These are phyloP conservation scores for Venustaconcha ellipsiformis DNA, from an alignment of 1,140 invertebrate genomes.

Conservation along the genomic window DNA sequence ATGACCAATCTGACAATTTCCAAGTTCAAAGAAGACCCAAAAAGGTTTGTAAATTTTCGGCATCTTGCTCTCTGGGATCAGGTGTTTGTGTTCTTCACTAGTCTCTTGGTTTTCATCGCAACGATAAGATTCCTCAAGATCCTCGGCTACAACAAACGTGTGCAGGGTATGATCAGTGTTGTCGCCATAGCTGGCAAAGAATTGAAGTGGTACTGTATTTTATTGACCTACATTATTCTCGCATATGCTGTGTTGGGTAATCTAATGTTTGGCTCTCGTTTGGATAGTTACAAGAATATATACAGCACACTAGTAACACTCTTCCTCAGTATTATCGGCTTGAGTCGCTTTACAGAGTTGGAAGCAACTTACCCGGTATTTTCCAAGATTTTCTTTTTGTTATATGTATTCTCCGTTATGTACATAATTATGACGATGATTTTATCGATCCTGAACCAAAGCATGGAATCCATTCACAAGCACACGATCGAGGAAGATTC, in stretches of 20 bases:
- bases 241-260: slow-evolving; percentile 42
- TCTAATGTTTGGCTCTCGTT: slow-evolving; percentile 39
- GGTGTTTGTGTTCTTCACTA: slow-evolving; percentile 30
- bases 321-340: slow-evolving; percentile 76
- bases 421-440: slow-evolving; percentile 50
- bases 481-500: slow-evolving; percentile 32
- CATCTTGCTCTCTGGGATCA: slow-evolving; percentile 46
- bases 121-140: slow-evolving; percentile 48
- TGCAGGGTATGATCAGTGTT: slow-evolving; percentile 40
- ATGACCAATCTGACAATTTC: slow-evolving; percentile 33
- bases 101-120: slow-evolving; percentile 40
- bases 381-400: slow-evolving; percentile 47
- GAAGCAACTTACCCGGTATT: slow-evolving; percentile 39
- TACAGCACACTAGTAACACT: slow-evolving; percentile 39
- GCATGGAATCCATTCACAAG: slow-evolving; percentile 39
- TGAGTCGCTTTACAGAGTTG: slow-evolving; percentile 63
- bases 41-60: slow-evolving; percentile 50
- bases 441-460: slow-evolving; percentile 45
- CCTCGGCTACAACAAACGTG: slow-evolving; percentile 56
- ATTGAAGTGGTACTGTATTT: slow-evolving; percentile 43
- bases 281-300: slow-evolving; percentile 48
- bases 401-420: slow-evolving; percentile 40
- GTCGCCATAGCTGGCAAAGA: slow-evolving; percentile 36
- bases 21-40: slow-evolving; percentile 36
- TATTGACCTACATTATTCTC: slow-evolving; percentile 39